Percentiles rank a stretch among this genome's conserved stretches.
Conservation (phyloP, 2,113 vertebrate species). For the Oreochromis niloticus region DNA sequence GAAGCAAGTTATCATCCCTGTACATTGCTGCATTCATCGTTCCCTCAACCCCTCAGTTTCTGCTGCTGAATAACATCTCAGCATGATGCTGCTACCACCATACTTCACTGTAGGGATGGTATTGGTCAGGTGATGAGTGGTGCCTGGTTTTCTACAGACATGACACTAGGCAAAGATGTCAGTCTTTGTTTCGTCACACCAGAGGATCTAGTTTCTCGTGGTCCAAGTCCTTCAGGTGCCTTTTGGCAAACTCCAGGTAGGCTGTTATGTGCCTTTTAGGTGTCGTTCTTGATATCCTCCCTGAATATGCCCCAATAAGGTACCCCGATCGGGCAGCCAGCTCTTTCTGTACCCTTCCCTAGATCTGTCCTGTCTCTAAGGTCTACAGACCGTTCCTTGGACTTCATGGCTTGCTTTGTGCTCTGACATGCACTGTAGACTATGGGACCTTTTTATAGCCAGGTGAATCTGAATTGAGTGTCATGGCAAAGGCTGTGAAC, state of each 20-base stretch:
- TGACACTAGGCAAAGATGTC: background rate
- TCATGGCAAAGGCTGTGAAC: background rate
- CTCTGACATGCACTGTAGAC: background rate
- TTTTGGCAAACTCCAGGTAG: background rate
- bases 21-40: background rate
- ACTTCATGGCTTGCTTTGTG: background rate
- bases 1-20: background rate
- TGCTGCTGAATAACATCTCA: background rate
- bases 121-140: background rate
- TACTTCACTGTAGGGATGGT: background rate
- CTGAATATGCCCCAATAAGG: background rate
- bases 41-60: background rate
- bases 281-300: background rate
- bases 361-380: background rate
- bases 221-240: background rate
- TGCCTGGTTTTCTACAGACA: background rate
- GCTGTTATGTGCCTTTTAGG: background rate
- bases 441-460: background rate
- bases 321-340: background rate
- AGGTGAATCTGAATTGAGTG: too few relatives aligned
- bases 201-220: background rate
- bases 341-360: background rate
- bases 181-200: background rate
- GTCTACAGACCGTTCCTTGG: background rate
- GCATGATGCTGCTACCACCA: background rate